Conservation (phyloP, 1,140 invertebrate species). For the Magallana gigas region DNA sequence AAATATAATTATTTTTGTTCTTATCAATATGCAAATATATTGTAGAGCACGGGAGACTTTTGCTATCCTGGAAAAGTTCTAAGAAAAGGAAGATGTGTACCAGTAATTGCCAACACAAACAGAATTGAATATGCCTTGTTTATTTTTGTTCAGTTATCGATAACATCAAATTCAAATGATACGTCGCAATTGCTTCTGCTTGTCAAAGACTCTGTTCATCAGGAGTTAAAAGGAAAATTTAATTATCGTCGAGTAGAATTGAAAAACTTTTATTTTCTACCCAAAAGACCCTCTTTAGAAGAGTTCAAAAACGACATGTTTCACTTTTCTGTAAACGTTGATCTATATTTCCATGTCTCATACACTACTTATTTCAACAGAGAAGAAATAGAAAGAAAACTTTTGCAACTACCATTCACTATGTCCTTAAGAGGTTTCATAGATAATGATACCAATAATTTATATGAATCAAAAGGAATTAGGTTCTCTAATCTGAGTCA, state of each 20-base stretch:
- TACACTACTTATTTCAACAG: background rate
- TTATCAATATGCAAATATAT: background rate
- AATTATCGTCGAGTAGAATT: background rate
- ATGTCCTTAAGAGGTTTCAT: background rate
- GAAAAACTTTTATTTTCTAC: background rate
- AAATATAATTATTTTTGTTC: too few species aligned
- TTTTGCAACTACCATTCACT: background rate
- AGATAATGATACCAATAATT: background rate
- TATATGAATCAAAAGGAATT: background rate
- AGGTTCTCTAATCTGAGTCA: background rate
- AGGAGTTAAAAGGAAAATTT: background rate
- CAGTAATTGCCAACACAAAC: background rate
- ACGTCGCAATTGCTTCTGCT: background rate
- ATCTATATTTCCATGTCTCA: background rate
- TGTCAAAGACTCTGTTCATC: background rate
- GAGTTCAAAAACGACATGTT: background rate
- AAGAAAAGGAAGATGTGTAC: background rate
- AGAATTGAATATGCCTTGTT: background rate
- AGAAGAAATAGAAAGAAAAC: background rate
- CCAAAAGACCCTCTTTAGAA: background rate
- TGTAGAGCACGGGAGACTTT: background rate
- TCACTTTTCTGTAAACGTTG: background rate
- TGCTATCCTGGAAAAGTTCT: slow-evolving; percentile 2
- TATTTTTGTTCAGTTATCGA: background rate
- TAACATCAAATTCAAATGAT: background rate